These are phyloP conservation scores for Hirundichthys speculiger DNA, from an alignment of 2,113 vertebrate genomes.

Conservation along the genomic window DNA sequence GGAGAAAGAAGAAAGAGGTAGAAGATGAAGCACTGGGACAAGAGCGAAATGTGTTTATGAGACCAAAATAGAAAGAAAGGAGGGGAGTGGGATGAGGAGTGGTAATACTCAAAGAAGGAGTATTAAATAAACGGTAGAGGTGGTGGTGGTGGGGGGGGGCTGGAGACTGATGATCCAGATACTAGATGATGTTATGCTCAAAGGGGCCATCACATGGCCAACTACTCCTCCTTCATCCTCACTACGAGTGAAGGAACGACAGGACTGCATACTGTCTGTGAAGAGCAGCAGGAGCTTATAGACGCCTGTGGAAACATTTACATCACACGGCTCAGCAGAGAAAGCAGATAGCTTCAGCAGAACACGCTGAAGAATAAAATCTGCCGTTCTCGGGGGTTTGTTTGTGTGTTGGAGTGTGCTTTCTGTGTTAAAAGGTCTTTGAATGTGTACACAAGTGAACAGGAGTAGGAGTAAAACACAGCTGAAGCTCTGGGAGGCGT, in stretches of 20 bases:
- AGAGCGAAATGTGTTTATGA: conserved; percentile 32
- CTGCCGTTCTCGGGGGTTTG: not conserved
- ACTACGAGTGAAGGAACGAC: conserved; percentile 15
- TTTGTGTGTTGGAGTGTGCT: no score
- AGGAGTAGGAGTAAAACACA: no score
- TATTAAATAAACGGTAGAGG: conserved; percentile 14
- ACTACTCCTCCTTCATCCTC: not conserved
- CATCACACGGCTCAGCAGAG: not conserved
- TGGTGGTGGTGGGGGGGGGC: not conserved
- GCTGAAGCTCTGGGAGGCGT: no score
- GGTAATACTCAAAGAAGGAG: conserved; percentile 25
- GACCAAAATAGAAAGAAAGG: conserved; percentile 58
- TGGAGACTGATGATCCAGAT: conserved; percentile 22
- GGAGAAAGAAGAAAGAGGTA: conserved; percentile 1
- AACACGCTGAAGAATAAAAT: not conserved
- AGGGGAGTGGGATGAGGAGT: conserved; percentile 21
- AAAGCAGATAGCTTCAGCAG: not conserved
- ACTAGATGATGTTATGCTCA: conserved; percentile 19
- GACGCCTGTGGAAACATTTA: not conserved
- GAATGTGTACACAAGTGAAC: no score
- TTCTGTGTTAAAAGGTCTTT: no score
- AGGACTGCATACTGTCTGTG: not conserved
- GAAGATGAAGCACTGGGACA: conserved; percentile 26
- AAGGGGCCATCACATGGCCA: conserved; percentile 13
- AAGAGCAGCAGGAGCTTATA: not conserved